phyloP scores from a whole-genome alignment of 2,113 vertebrate genomes.

The Felis catus region DNA sequence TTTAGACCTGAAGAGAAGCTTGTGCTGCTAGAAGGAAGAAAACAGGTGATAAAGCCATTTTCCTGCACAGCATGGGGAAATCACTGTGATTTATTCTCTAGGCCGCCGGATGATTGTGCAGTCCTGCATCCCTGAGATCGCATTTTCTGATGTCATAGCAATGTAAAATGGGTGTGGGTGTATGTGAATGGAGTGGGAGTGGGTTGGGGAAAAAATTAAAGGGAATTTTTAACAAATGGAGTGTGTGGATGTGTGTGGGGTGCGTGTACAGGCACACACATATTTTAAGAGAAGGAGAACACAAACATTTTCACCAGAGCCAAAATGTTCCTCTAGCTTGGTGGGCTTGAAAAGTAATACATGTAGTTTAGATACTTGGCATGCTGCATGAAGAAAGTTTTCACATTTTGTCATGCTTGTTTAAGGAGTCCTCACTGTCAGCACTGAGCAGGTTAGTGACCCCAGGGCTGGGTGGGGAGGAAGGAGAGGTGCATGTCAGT shows the following conservation, averaged over 20 bases:
- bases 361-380: slow-evolving; percentile 61
- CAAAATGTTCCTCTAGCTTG: slow-evolving; percentile 60
- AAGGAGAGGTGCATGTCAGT: slow-evolving; percentile 71
- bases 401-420: slow-evolving; percentile 78
- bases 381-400: slow-evolving; percentile 60
- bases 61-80: slow-evolving; percentile 60
- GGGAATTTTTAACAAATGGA: slow-evolving; percentile 69
- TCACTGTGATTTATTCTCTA: slow-evolving; percentile 73
- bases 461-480: slow-evolving; percentile 82
- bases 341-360: slow-evolving; percentile 63
- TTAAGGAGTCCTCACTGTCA: slow-evolving; percentile 74
- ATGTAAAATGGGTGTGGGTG: slow-evolving; percentile 71
- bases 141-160: slow-evolving; percentile 79
- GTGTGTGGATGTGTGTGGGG: neutral
- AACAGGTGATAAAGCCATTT: slow-evolving; percentile 69
- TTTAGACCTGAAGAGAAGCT: neutral
- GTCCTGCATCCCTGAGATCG: slow-evolving; percentile 69
- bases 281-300: slow-evolving; percentile 39
- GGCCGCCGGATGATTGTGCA: slow-evolving; percentile 70
- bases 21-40: slow-evolving; percentile 40
- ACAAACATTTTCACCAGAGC: slow-evolving; percentile 35
- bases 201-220: slow-evolving; percentile 58
- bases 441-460: slow-evolving; percentile 73
- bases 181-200: neutral
- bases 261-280: neutral